Conservation (phyloP, 2,797 vertebrate genomes). For the Podarcis lilfordi region DNA sequence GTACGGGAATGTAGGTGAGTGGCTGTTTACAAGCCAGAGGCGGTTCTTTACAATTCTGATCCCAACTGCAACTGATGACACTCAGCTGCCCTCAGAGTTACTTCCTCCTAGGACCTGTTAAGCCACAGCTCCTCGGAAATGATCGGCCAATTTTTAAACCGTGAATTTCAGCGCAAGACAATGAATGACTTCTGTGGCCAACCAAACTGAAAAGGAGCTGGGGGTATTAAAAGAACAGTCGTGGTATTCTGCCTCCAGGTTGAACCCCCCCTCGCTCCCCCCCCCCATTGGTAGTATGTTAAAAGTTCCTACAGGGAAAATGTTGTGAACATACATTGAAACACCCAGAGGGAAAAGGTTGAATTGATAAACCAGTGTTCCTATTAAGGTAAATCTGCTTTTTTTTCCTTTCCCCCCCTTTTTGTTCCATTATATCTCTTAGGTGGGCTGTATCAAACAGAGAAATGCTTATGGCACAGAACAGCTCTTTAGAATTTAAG, state of each 20-base stretch:
- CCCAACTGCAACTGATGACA: not conserved
- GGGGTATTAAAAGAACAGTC: not conserved
- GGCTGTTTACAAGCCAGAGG: not conserved
- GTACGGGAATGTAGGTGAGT: not conserved
- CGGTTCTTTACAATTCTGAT: not conserved
- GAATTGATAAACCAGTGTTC: constrained; percentile 30
- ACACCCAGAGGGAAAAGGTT: constrained; percentile 15
- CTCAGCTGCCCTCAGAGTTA: constrained; percentile 2
- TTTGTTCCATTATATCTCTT: constrained; percentile 40
- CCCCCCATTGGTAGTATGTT: not conserved
- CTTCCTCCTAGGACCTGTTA: not conserved
- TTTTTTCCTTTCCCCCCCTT: not conserved
- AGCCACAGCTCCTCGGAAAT: not conserved
- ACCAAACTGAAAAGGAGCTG: not conserved
- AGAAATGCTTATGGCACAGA: constrained; percentile 88
- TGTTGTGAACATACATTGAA: not conserved
- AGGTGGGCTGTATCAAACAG: constrained; percentile 88
- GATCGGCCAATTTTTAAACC: not conserved
- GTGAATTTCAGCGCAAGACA: not conserved
- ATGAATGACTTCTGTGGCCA: not conserved
- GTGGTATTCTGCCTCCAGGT: not conserved
- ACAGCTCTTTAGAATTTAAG: constrained; percentile 86
- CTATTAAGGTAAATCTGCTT: not conserved
- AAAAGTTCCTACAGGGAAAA: not conserved
- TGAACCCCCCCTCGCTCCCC: not conserved